Percentiles rank a stretch among this genome's conserved stretches.
phyloP scores from a whole-genome alignment of 2,113 vertebrate species.

The Struthio camelus region DNA sequence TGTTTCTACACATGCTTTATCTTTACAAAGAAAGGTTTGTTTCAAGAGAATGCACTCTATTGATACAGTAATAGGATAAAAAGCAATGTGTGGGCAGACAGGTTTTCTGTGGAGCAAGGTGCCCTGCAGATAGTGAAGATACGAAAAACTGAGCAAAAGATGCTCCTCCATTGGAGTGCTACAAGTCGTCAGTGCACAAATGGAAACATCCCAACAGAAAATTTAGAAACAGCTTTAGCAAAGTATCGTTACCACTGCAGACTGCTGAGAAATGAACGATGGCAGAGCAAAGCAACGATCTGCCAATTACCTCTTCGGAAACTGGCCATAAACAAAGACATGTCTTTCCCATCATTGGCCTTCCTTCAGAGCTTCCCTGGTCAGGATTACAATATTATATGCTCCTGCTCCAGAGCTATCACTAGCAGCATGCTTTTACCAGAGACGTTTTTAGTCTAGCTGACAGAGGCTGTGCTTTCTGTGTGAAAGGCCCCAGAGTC shows the following conservation, averaged over 20 bases:
- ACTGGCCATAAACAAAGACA: fast-evolving
- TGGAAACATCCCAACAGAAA: background rate
- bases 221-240: background rate
- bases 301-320: background rate
- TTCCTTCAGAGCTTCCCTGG: background rate
- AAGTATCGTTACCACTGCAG: background rate
- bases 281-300: background rate
- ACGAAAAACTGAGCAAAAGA: background rate
- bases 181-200: background rate
- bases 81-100: fast-evolving
- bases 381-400: background rate
- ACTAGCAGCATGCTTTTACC: background rate
- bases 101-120: background rate
- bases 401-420: background rate
- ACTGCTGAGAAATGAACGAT: background rate
- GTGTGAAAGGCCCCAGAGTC: background rate
- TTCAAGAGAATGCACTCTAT: background rate
- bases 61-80: background rate
- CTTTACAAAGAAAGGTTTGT: background rate
- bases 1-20: background rate
- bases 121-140: background rate
- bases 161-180: background rate
- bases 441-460: background rate
- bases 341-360: background rate
- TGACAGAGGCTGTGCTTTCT: background rate